phyloP scores from a whole-genome alignment of 2,113 vertebrate species.

The Thunnus maccoyii region DNA sequence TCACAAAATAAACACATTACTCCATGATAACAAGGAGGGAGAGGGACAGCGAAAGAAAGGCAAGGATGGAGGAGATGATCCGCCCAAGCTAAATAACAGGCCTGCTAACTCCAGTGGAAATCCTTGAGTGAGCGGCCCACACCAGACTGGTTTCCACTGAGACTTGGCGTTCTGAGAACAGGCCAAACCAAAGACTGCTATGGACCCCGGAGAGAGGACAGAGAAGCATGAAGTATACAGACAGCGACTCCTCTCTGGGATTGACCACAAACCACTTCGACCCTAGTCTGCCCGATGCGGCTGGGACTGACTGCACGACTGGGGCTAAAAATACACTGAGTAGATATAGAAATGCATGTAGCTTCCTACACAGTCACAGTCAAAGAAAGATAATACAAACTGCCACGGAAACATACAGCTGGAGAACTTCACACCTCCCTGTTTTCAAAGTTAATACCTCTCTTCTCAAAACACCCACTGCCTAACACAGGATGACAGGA shows the following conservation, averaged over 20 bases:
- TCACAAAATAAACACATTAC: slow-evolving; percentile 6
- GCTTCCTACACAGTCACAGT: not conserved
- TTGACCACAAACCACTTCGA: slow-evolving; percentile 53
- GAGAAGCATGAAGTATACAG: slow-evolving; percentile 31
- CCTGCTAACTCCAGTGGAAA: slow-evolving; percentile 66
- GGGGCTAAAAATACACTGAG: slow-evolving; percentile 41
- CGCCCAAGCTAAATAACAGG: slow-evolving; percentile 68
- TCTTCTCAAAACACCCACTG: slow-evolving; percentile 15
- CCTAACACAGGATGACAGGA: not conserved
- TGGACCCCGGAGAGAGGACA: slow-evolving; percentile 15
- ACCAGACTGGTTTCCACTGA: slow-evolving; percentile 67
- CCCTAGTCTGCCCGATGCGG: slow-evolving; percentile 25
- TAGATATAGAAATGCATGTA: slow-evolving; percentile 1
- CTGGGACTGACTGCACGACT: slow-evolving; percentile 16
- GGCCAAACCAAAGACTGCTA: slow-evolving; percentile 61
- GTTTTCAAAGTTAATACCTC: not conserved
- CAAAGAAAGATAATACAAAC: not conserved
- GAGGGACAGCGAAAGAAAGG: slow-evolving; percentile 8
- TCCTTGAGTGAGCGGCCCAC: slow-evolving; percentile 36
- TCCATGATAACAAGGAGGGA: slow-evolving; percentile 13
- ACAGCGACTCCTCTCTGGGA: slow-evolving; percentile 48
- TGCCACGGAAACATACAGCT: not conserved
- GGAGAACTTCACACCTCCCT: not conserved
- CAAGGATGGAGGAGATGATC: slow-evolving; percentile 6
- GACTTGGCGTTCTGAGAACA: slow-evolving; percentile 18